phyloP scores from a whole-genome alignment of 2,888 invertebrate genomes.

The Augochlorella aurata region DNA sequence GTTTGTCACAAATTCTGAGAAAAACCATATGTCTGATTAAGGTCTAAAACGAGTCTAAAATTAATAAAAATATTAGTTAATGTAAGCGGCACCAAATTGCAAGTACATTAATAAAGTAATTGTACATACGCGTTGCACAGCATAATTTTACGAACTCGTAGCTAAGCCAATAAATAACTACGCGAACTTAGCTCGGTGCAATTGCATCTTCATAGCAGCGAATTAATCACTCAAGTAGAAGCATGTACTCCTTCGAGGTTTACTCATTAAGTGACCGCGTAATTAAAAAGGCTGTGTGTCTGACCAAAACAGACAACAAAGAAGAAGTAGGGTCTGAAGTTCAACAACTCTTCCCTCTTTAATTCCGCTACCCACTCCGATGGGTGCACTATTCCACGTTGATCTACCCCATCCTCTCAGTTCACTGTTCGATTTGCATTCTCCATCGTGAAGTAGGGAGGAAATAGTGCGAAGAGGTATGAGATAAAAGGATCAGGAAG shows the following conservation, averaged over 20 bases:
- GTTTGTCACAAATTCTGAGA: background rate
- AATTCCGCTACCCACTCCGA: slow-evolving; percentile 69
- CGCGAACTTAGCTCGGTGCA: slow-evolving; percentile 28
- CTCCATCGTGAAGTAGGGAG: slow-evolving; percentile 52
- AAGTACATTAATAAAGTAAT: background rate
- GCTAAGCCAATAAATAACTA: slow-evolving; percentile 46
- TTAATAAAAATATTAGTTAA: background rate
- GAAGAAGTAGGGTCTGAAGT: slow-evolving; percentile 69
- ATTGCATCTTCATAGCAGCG: slow-evolving; percentile 64
- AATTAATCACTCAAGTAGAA: slow-evolving; percentile 70
- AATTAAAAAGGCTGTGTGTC: slow-evolving; percentile 79
- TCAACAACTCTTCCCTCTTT: slow-evolving; percentile 72
- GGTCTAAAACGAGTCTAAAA: background rate
- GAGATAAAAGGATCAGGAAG: slow-evolving; percentile 63
- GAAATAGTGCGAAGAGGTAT: slow-evolving; percentile 55
- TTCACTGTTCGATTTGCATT: slow-evolving; percentile 66
- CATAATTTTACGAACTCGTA: background rate
- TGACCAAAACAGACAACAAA: slow-evolving; percentile 77
- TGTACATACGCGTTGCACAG: background rate
- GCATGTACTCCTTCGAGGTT: slow-evolving; percentile 67
- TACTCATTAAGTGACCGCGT: slow-evolving; percentile 77
- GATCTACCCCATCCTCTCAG: slow-evolving; percentile 55
- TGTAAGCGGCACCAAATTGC: background rate
- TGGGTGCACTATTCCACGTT: slow-evolving; percentile 46
- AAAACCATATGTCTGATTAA: background rate